Base-by-base conservation (phyloP, 2,888 invertebrate genomes). In the Carpatolechia fugitivella region DNA sequence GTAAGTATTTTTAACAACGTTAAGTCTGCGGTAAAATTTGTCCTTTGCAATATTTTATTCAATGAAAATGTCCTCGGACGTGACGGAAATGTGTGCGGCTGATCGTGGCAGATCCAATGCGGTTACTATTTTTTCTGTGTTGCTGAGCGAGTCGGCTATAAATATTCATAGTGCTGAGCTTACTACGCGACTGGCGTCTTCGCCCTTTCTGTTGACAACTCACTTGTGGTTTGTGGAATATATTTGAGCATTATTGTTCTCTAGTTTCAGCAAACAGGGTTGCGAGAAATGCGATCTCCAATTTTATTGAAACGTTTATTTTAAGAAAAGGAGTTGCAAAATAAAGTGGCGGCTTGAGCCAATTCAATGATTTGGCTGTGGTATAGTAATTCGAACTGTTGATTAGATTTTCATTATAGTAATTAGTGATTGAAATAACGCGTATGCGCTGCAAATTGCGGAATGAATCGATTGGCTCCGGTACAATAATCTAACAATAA, bases 131-230 rank as follows among this genome's bases (percentile, higher is more conserved):
- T 44, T 54, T 50, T 56, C 35, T 52, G 20, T 47, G 46, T 31
- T 41, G 20, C 38, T 44, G 52, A 44, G 54, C 33, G 54, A 54
- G 58, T 50, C 41, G 41, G 54, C 61, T 61, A 61, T 61, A 60
- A 60, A 59, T 61, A 61, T 60, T 60, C 59, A 57, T 57, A 56
- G 59, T 52, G 41, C 52, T 18, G 52, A 52, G 40, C n/a, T n/a
- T n/a, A 35, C 46, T 13, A 47, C 16, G 10, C 49, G 51, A 54
- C 53, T 41, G 20, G 41, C 14, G 20, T 16, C 20, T 40, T 48
- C 54, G 49, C 49, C 55, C 57, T n/a, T 55, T 55, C 50, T 51
- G 53, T 53, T 53, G 54, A 56, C 56, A 56, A 52, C 29, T 35
- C 52, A 35, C 49, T 53, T 30, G 56, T 41, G 49, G 29, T 38